These are phyloP conservation scores for Arnoldichthys spilopterus DNA, from an alignment of 2,797 vertebrate genomes.

Conservation along the genomic window DNA sequence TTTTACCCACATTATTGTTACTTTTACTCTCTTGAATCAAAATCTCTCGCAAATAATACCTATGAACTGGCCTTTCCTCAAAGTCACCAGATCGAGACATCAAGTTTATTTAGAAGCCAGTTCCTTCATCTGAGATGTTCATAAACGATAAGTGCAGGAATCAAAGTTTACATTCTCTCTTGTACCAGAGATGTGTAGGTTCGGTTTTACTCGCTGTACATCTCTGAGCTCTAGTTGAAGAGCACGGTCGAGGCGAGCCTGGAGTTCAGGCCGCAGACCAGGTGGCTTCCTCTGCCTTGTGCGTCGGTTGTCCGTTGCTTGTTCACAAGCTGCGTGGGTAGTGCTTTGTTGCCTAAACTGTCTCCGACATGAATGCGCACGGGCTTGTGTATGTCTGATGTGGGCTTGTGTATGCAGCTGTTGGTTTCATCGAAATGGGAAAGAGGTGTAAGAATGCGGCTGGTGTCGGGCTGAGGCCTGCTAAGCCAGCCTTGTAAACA, in stretches of 20 bases:
- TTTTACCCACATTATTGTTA: too few relatives aligned
- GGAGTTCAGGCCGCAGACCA: background rate
- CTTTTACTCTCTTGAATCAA: too few relatives aligned
- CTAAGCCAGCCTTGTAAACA: slow-evolving; percentile 11
- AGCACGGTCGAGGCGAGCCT: background rate
- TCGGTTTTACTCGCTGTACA: too few relatives aligned
- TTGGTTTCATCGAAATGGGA: slow-evolving; percentile 6
- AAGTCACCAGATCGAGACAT: too few relatives aligned
- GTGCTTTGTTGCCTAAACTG: slow-evolving; percentile 2
- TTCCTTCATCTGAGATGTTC: too few relatives aligned
- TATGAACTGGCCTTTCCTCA: too few relatives aligned
- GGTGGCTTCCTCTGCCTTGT: background rate
- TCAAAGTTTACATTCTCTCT: too few relatives aligned
- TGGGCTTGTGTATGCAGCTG: slow-evolving; percentile 11
- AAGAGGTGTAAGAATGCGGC: background rate
- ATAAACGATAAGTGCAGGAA: too few relatives aligned
- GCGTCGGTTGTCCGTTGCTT: background rate
- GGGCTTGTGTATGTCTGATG: slow-evolving; percentile 12
- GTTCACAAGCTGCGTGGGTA: background rate
- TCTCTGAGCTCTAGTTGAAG: too few relatives aligned
- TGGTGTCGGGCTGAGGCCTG: background rate
- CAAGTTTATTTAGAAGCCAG: too few relatives aligned
- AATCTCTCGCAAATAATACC: too few relatives aligned
- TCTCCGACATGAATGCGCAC: background rate
- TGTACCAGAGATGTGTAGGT: too few relatives aligned